Conservation (phyloP, 2,888 invertebrate genomes). For the Noctua pronuba region DNA sequence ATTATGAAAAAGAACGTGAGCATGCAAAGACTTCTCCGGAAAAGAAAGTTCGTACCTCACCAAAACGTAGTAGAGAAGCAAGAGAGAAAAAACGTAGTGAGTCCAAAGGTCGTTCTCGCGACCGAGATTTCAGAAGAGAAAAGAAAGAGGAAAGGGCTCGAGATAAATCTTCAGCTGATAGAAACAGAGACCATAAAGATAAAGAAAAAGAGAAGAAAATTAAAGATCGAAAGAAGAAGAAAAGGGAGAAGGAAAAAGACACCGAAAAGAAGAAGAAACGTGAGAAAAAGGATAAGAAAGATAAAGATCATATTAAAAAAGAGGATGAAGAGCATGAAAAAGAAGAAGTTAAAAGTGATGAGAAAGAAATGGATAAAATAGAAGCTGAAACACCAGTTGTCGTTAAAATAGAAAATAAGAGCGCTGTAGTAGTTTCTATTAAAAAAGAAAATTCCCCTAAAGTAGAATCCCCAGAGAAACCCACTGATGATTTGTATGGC, state of each 20-base stretch:
- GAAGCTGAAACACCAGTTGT: slow-evolving; percentile 34
- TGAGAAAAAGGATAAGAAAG: slow-evolving; percentile 90
- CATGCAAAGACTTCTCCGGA: slow-evolving; percentile 85
- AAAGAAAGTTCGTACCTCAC: slow-evolving; percentile 81
- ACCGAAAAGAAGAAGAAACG: slow-evolving; percentile 88
- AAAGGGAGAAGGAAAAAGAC: slow-evolving; percentile 89
- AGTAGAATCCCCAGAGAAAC: slow-evolving; percentile 67
- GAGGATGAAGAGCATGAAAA: slow-evolving; percentile 74
- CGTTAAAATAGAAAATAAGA: slow-evolving; percentile 59
- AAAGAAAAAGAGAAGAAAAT: slow-evolving; percentile 91
- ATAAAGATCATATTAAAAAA: slow-evolving; percentile 82
- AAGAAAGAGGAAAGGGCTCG: slow-evolving; percentile 88
- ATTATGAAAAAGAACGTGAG: slow-evolving; percentile 86
- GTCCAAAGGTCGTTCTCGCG: slow-evolving; percentile 86
- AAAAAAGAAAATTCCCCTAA: slow-evolving; percentile 68
- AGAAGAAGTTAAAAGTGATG: slow-evolving; percentile 57
- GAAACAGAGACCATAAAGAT: slow-evolving; percentile 89
- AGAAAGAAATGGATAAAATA: slow-evolving; percentile 50
- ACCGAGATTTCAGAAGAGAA: slow-evolving; percentile 89
- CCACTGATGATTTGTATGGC: slow-evolving; percentile 86
- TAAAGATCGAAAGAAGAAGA: slow-evolving; percentile 87
- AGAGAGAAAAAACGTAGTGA: slow-evolving; percentile 87
- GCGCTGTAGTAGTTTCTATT: slow-evolving; percentile 54
- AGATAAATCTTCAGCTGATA: slow-evolving; percentile 85
- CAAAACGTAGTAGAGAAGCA: slow-evolving; percentile 82